These are phyloP conservation scores for Trachelus iudaicus DNA, from an alignment of 2,888 invertebrate genomes.

Conservation along the genomic window DNA sequence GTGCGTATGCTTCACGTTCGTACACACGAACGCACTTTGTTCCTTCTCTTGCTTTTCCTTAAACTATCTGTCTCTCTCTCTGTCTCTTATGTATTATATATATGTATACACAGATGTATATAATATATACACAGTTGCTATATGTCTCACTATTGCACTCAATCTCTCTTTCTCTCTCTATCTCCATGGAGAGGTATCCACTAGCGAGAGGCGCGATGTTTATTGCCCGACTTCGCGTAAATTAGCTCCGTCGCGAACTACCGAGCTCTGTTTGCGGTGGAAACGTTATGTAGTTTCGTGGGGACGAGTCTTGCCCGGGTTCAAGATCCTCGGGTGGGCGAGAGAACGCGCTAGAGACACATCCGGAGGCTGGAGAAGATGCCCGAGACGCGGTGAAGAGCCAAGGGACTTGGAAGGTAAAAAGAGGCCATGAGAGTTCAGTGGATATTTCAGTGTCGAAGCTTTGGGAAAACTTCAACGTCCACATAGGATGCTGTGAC, in stretches of 20 bases:
- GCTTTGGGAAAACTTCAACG: neutral
- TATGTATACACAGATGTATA: neutral
- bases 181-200: constrained; percentile 46
- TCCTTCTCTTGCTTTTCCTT: constrained; percentile 26
- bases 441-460: neutral
- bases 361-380: neutral
- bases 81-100: constrained; percentile 15
- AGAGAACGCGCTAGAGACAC: neutral
- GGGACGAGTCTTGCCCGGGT: neutral
- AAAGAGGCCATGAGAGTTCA: neutral
- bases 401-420: neutral
- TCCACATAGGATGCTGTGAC: neutral
- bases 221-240: constrained; percentile 61
- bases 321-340: neutral
- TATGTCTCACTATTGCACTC: constrained; percentile 1
- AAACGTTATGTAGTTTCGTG: neutral
- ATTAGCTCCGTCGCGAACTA: constrained; percentile 49
- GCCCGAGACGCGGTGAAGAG: neutral
- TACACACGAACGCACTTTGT: constrained; percentile 57
- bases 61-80: constrained; percentile 28
- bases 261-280: constrained; percentile 7
- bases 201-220: constrained; percentile 59
- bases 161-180: constrained; percentile 19
- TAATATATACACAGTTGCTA: neutral
- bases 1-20: constrained; percentile 59